Evolutionary conservation across 2,797 vertebrate genomes (phyloP), one percentile per base, ranked within the genome.

Genomic region (Parotocinclus haroldoi): DNA sequence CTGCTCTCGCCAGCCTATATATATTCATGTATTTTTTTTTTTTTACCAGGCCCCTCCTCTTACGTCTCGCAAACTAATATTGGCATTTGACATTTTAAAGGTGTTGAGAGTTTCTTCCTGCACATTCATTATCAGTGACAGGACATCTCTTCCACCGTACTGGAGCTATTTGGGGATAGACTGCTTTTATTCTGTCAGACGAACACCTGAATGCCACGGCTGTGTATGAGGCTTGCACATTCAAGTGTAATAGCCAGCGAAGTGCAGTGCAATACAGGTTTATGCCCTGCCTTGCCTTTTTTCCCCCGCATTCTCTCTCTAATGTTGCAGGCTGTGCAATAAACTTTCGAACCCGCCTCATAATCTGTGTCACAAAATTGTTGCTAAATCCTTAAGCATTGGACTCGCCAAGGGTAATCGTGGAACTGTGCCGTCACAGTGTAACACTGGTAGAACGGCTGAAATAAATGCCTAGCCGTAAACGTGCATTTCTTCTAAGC

Each of bases 11-110:
- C 0, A 7, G 16, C 7, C 11, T 17, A 27, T 17, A 18, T 17
- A 18, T 17, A 10, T 45, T 59, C 7, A 7, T 45, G 45, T 48
- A 7, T 27, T 27, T 13, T 10, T 18, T 63, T 42, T 17, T n/a
- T 14, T 50, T 50, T 9, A 13, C 63, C 7, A 17, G 52, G 55
- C 62, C n/a, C 56, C 27, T 10, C 39, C 68, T 53, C 49, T 62
- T 59, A 17, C 45, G 45, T 48, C 55, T 52, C 9, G 17, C 38
- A 11, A 11, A 52, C 54, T 71, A 44, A 75, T 76, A 68, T 19
- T 73, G 75, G 63, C 42, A 59, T 68, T 63, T 74, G 72, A 52
- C 66, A 72, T 75, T 79, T 79, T 71, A 79, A 69, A 66, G 63
- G 66, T 61, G 66, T 67, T 74, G 57, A 46, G 38, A 6, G 44